These are phyloP conservation scores for Ornithoptera alexandrae DNA, from an alignment of 2,888 invertebrate species.

Conservation along the genomic window DNA sequence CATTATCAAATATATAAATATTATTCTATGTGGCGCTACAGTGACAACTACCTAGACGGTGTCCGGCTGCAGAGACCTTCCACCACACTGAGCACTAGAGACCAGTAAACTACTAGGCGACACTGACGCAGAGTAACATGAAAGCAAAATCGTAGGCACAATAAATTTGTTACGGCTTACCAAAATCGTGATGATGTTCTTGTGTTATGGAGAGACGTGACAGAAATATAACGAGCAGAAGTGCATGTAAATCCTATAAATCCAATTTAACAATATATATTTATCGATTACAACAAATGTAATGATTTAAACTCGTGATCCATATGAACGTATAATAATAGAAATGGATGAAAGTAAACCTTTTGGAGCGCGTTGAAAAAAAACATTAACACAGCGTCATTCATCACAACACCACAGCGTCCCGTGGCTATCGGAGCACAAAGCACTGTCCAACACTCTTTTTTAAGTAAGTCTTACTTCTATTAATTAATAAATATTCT, in stretches of 20 bases:
- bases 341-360: conserved; percentile 4
- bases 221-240: conserved; percentile 6
- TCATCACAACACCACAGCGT: not conserved
- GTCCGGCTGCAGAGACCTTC: not conserved
- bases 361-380: not conserved
- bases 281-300: conserved; percentile 9
- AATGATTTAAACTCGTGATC: conserved; percentile 12
- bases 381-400: not conserved
- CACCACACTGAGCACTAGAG: too few species aligned
- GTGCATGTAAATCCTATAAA: conserved; percentile 11
- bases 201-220: conserved; percentile 10
- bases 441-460: not conserved
- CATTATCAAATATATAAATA: too few species aligned
- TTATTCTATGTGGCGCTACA: too few species aligned
- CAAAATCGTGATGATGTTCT: conserved; percentile 15
- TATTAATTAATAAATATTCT: too few species aligned
- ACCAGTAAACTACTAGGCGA: not conserved
- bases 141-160: not conserved
- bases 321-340: conserved; percentile 1
- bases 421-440: not conserved
- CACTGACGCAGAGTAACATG: not conserved
- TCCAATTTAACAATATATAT: conserved; percentile 10
- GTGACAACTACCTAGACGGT: too few species aligned
- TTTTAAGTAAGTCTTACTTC: conserved; percentile 4
- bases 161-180: not conserved